Conservation (phyloP, 1,140 invertebrate species). For the Sminthurinus signatus region DNA sequence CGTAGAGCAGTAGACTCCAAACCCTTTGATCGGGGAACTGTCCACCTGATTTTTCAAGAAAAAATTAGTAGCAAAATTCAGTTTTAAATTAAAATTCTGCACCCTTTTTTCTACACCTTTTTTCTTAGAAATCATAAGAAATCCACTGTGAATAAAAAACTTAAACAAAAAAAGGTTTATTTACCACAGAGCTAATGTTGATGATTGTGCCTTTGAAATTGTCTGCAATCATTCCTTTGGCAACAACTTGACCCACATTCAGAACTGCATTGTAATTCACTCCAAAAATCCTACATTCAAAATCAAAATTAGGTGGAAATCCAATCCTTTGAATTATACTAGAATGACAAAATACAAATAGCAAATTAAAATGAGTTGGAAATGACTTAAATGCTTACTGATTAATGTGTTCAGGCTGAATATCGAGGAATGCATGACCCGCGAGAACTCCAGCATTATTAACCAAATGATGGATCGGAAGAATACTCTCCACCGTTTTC, state of each 20-base stretch:
- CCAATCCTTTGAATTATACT: too few relatives aligned
- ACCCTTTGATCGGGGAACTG: conserved; percentile 10
- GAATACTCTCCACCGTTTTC: too few relatives aligned
- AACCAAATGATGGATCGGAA: too few relatives aligned
- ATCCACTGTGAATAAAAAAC: neutral
- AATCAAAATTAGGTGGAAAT: too few relatives aligned
- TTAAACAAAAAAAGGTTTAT: neutral
- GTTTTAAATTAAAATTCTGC: neutral
- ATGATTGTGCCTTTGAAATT: conserved; percentile 24
- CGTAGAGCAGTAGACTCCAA: conserved; percentile 13
- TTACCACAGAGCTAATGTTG: conserved; percentile 21
- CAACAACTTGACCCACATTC: conserved; percentile 13
- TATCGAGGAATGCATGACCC: too few relatives aligned
- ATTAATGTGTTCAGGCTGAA: too few relatives aligned
- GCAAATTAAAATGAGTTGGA: too few relatives aligned
- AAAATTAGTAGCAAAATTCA: neutral
- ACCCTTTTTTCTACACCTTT: neutral
- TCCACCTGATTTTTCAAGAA: conserved; percentile 10
- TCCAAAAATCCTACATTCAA: too few relatives aligned
- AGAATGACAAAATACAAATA: too few relatives aligned
- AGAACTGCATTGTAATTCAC: conserved; percentile 21
- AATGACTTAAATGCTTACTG: too few relatives aligned
- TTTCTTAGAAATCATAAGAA: neutral
- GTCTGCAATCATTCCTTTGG: conserved; percentile 5
- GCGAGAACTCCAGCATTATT: too few relatives aligned